phyloP scores from a whole-genome alignment of 2,113 vertebrate species.

The Brachyistius frenatus region DNA sequence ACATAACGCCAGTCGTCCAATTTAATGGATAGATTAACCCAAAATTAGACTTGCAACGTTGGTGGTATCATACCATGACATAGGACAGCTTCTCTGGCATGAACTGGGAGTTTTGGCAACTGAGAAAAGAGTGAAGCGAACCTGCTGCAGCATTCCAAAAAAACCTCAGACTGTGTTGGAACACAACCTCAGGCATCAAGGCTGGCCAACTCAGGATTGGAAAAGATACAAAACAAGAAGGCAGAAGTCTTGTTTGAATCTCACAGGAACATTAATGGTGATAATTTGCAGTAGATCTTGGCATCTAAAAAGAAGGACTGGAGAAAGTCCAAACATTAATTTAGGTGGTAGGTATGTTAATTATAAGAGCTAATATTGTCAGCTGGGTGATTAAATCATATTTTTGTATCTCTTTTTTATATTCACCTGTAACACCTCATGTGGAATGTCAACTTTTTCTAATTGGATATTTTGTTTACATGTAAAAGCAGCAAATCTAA shows the following conservation, averaged over 20 bases:
- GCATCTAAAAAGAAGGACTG: not conserved
- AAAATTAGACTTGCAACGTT: not conserved
- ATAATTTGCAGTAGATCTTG: not conserved
- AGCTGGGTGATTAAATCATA: not conserved
- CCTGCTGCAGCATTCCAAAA: conserved; percentile 15
- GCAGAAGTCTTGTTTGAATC: conserved; percentile 1
- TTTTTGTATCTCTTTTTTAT: not conserved
- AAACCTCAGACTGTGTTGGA: conserved; percentile 32
- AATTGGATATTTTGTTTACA: not conserved
- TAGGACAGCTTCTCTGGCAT: conserved; percentile 12
- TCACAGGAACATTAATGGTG: not conserved
- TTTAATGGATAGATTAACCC: conserved; percentile 1
- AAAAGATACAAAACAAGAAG: conserved; percentile 10
- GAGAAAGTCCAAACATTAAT: not conserved
- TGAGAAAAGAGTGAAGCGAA: conserved; percentile 2
- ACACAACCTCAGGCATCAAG: conserved; percentile 6
- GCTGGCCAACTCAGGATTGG: not conserved
- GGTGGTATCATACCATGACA: not conserved
- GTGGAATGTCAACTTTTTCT: not conserved
- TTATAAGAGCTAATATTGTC: not conserved
- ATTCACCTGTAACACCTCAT: not conserved
- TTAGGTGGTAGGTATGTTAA: not conserved
- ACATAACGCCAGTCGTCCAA: not conserved
- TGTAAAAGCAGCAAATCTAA: no score
- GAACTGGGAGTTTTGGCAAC: conserved; percentile 6